Evolutionary conservation across 2,888 invertebrate genomes (phyloP), one percentile per base, ranked within the genome.

Genomic region (Drosophila longiperda): DNA sequence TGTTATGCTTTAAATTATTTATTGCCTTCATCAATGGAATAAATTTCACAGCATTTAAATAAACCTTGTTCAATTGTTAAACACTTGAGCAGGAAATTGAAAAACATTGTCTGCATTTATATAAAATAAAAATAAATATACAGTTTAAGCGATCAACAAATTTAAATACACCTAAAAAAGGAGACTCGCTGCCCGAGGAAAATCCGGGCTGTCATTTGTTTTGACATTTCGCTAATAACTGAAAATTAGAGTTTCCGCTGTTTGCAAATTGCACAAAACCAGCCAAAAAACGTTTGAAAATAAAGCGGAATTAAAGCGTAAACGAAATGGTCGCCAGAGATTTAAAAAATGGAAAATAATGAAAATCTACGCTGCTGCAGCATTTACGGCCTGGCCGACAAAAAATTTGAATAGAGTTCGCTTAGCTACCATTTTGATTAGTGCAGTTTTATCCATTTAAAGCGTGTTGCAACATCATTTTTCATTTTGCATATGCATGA

Each of bases 181-280:
- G 17, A 29, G 7, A 15, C 36, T 40, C 42, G 64, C 15, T 45
- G 64, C 17, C 32, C 36, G 48, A 6, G 64, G 42, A 68, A 69
- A 73, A 73, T 72, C 40, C 54, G 34, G 49, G 49, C 60, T 83
- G 66, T 81, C 81, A 88, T 80, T 82, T 86, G 83, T 80, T 85
- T 71, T 78, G 88, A 86, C 85, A 83, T 78, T 80, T 64, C 55
- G 63, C 78, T 85, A 86, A 85, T 88, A 88, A 86, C 83, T 73
- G 78, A 49, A 83, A 83, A 85, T 88, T 75, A 82, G 75, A 74
- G 65, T 74, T 80, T 70, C 60, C 66, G 55, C 70, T 75, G 78
- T 38, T 48, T 73, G 32, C 57, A 66, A 73, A 69, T 36, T 53
- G 32, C 33, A 26, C 55, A 8, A 17, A 17, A 38, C 8, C 38